phyloP scores from a whole-genome alignment of 2,888 invertebrate species.

The Lithophane leautieri region DNA sequence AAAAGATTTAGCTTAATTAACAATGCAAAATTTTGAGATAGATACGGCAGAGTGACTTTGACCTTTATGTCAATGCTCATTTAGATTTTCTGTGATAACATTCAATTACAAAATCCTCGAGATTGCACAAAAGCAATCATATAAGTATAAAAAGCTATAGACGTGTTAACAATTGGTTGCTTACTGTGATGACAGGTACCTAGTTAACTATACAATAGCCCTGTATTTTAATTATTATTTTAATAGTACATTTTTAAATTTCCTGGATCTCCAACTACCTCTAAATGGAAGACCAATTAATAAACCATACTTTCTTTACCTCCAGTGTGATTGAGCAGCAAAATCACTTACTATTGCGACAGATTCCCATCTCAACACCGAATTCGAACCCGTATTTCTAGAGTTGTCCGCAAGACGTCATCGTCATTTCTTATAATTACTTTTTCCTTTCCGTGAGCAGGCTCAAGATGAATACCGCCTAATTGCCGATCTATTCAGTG shows the following conservation, averaged over 20 bases:
- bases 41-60: constrained; percentile 38
- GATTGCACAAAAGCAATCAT: constrained; percentile 16
- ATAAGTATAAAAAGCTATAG: not conserved
- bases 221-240: not conserved
- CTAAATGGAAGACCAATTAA: not conserved
- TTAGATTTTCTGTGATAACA: constrained; percentile 50
- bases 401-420: constrained; percentile 79
- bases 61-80: constrained; percentile 50
- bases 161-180: not conserved
- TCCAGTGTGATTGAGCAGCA: not conserved
- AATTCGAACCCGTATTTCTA: constrained; percentile 73
- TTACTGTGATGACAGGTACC: not conserved
- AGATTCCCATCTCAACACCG: constrained; percentile 63
- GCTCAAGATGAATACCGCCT: constrained; percentile 82
- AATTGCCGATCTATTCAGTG: constrained; percentile 85
- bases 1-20: constrained; percentile 44
- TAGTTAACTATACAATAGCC: not conserved
- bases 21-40: constrained; percentile 31
- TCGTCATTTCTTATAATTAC: constrained; percentile 85
- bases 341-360: constrained; percentile 1
- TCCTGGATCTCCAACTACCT: not conserved
- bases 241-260: not conserved
- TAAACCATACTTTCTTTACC: not conserved
- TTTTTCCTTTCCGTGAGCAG: constrained; percentile 76
- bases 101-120: constrained; percentile 42